phyloP scores from a whole-genome alignment of 1,140 invertebrate genomes.

The Pseudachorutes palmiensis region DNA sequence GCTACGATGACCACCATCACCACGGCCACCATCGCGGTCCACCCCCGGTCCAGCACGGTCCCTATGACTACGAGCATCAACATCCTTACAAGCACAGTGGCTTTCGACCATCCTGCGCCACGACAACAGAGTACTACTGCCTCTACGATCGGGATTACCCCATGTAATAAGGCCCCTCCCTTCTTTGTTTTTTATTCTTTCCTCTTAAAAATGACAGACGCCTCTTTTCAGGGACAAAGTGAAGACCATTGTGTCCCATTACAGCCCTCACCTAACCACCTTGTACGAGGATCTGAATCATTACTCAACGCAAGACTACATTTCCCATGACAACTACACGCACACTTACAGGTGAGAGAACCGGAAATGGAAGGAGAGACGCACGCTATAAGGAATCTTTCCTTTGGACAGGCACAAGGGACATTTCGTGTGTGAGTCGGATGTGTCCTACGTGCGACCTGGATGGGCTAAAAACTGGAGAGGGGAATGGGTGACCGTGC shows the following conservation, averaged over 20 bases:
- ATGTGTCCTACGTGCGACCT: slow-evolving; percentile 43
- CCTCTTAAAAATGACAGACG: too few species aligned
- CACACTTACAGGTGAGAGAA: slow-evolving; percentile 38
- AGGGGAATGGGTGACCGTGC: slow-evolving; percentile 45
- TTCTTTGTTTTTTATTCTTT: too few species aligned
- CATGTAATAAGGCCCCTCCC: slow-evolving; percentile 26
- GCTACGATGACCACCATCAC: slow-evolving; percentile 9
- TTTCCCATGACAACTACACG: slow-evolving; percentile 39
- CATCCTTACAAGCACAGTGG: slow-evolving; percentile 8
- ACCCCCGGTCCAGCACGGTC: slow-evolving; percentile 13
- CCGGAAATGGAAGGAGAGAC: neutral
- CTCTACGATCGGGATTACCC: slow-evolving; percentile 38
- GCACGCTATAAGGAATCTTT: neutral
- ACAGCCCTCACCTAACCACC: slow-evolving; percentile 35
- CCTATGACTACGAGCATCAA: slow-evolving; percentile 22
- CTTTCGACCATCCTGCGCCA: slow-evolving; percentile 27
- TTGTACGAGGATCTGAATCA: slow-evolving; percentile 41
- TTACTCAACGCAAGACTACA: slow-evolving; percentile 37
- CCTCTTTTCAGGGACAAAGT: slow-evolving; percentile 39
- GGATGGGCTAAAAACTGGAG: slow-evolving; percentile 46
- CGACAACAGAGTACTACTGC: slow-evolving; percentile 28
- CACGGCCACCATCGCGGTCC: neutral
- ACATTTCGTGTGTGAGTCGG: slow-evolving; percentile 46
- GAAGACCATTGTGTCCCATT: slow-evolving; percentile 38
- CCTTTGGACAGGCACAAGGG: slow-evolving; percentile 40